Conservation (phyloP, 2,113 vertebrate genomes). For the Regulus satrapa region DNA sequence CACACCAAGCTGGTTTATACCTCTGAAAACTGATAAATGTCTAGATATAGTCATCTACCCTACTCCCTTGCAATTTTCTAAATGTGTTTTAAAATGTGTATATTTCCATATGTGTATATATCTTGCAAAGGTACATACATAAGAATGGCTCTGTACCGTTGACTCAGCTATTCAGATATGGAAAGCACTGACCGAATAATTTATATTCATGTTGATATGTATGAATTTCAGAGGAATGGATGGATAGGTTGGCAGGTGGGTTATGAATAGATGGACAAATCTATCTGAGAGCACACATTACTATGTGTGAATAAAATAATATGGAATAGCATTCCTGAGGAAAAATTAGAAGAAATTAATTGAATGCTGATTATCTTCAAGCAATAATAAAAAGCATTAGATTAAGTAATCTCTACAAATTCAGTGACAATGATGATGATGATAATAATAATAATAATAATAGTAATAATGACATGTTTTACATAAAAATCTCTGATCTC, state of each 20-base stretch:
- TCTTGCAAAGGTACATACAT: neutral
- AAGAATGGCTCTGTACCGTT: neutral
- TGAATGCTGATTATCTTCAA: neutral
- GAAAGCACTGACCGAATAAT: neutral
- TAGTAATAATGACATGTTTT: neutral
- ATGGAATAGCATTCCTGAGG: neutral
- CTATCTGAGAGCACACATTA: neutral
- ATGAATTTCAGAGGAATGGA: neutral
- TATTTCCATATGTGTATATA: neutral
- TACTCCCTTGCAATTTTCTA: neutral
- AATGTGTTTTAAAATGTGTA: neutral
- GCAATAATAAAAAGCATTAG: neutral
- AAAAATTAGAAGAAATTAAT: neutral
- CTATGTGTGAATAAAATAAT: neutral
- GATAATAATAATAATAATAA: neutral
- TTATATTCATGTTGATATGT: neutral
- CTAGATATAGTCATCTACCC: neutral
- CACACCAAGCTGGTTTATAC: neutral
- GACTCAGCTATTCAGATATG: neutral
- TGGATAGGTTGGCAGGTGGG: neutral
- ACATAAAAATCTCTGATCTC: neutral
- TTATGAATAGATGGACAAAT: neutral
- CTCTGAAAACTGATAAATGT: neutral
- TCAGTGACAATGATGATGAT: neutral
- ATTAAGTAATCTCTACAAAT: neutral